Base-by-base conservation (phyloP, 1,140 invertebrate species). In the Sitodiplosis mosellana region DNA sequence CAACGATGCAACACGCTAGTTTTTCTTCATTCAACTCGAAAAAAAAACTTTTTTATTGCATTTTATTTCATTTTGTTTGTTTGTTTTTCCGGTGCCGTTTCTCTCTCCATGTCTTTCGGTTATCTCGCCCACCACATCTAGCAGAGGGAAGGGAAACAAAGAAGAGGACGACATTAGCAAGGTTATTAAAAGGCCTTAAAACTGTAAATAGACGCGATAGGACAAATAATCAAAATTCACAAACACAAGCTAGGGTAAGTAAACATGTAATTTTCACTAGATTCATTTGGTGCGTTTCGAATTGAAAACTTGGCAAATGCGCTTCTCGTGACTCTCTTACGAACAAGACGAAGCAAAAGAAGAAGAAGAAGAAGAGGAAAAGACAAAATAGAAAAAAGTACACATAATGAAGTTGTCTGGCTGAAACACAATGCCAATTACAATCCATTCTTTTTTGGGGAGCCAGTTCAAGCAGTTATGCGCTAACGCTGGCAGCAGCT, bases 121-220 rank as follows among this genome's bases (percentile, higher is more conserved):
- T 27, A 27, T 10, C 27, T 27, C 27, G 27, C 10, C 3, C 27
- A 27, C 27, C 27, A 27, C 10, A 27, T 27, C 27, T 52, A 18
- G n/a, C 47, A 52, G 46, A 57, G 56, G 61, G 63, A 52, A 58
- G 62, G 49, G 62, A 64, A 53, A 63, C 62, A 47, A 64, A 64
- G 51, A 64, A 64, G 50, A 59, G 61, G 50, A 64, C 62, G 51
- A 64, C 62, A 43, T 48, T 64, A 55, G 61, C 61, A 48, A 57
- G 62, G 43, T 52, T 64, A 48, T 51, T 64, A 52, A 64, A 64
- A 55, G 62, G 62, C 51, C 58, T 64, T 48, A 64, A 63, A 54
- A 64, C 62, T 55, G 62, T 64, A 53, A 64, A 64, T 64, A 62
- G 62, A 53, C 54, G 62, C 53, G 61, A 64, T 62, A 59, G 61